Conservation (phyloP, 2,888 invertebrate species). For the Thyatira batis region DNA sequence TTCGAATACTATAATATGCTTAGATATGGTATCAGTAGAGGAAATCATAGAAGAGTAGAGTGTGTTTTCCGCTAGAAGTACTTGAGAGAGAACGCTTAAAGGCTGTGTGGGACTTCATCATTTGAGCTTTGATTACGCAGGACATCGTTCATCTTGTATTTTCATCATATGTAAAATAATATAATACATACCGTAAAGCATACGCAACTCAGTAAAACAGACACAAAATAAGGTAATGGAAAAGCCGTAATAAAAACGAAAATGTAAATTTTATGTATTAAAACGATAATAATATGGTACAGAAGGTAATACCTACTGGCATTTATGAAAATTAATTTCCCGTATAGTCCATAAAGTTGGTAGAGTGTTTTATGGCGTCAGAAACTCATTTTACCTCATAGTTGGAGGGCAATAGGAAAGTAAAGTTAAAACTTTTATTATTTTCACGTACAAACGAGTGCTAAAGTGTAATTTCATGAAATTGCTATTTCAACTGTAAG, state of each 20-base stretch:
- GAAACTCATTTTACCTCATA: conserved; percentile 3
- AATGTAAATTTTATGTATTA: conserved; percentile 3
- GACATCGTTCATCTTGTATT: no score
- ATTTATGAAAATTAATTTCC: conserved; percentile 10
- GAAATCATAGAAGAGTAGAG: no score
- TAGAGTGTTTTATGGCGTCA: neutral
- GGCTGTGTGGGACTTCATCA: no score
- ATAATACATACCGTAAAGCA: no score
- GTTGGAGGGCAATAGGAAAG: conserved; percentile 3
- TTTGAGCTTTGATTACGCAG: no score
- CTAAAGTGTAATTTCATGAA: neutral
- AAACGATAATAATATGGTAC: neutral
- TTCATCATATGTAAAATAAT: no score
- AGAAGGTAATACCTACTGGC: neutral
- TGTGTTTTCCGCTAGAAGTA: no score
- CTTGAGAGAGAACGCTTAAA: no score
- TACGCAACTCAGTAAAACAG: neutral
- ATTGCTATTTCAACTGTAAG: neutral
- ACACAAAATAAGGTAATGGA: neutral
- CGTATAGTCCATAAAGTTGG: conserved; percentile 4
- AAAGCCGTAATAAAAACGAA: neutral
- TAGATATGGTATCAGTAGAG: no score
- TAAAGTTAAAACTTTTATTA: neutral
- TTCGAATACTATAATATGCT: neutral
- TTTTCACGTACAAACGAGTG: neutral